Percentiles rank a stretch among this genome's conserved stretches.
phyloP scores from a whole-genome alignment of 2,797 vertebrate genomes.

The Micromesistius poutassou region DNA sequence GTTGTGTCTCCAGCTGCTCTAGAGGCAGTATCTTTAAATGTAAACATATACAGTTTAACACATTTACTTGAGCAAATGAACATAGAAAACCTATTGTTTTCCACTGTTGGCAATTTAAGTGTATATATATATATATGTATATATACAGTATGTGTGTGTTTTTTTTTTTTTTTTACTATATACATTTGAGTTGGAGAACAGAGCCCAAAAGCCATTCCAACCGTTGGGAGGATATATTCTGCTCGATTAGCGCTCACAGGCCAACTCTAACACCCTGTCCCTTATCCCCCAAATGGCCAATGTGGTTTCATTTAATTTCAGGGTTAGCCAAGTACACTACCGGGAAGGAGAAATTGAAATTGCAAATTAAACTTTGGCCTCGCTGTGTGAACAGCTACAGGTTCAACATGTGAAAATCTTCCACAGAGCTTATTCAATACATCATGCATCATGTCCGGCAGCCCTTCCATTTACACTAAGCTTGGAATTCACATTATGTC shows the following conservation, averaged over 20 bases:
- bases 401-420: not conserved
- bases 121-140: no score
- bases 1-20: no score
- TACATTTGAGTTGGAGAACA: no score
- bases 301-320: not conserved
- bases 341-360: not conserved
- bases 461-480: no score
- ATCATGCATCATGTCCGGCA: no score
- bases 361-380: not conserved
- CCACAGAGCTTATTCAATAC: not conserved
- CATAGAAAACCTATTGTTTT: no score
- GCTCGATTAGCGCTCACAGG: not conserved
- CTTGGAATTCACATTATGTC: no score
- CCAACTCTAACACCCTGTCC: not conserved
- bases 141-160: no score
- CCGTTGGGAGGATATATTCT: not conserved
- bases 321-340: not conserved
- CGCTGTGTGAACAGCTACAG: not conserved
- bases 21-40: no score
- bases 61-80: no score
- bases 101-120: no score
- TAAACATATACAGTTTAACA: no score
- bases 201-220: not conserved
- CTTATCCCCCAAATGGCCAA: not conserved
- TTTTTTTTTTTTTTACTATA: not conserved